Percentiles rank a stretch among this genome's conserved stretches.
Conservation (phyloP, 2,888 invertebrate genomes). For the Heliconius hortense region DNA sequence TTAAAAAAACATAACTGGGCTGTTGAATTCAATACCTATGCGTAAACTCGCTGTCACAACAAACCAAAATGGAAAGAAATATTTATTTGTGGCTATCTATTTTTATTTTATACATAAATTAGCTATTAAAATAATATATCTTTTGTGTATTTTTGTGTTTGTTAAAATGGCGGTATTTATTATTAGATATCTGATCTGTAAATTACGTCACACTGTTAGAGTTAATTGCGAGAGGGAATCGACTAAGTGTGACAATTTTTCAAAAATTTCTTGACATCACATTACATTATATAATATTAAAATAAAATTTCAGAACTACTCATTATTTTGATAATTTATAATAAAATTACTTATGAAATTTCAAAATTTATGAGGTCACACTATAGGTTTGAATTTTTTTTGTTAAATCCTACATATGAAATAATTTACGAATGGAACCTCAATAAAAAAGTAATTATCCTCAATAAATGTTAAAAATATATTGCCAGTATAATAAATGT, state of each 20-base stretch:
- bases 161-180: neutral
- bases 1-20: slow-evolving; percentile 9
- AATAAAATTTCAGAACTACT: neutral
- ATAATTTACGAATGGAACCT: neutral
- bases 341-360: neutral
- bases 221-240: neutral
- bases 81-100: slow-evolving; percentile 13
- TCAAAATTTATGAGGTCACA: neutral
- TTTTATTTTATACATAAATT: neutral
- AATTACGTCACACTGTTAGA: neutral
- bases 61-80: slow-evolving; percentile 25
- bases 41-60: neutral
- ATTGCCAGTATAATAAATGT: slow-evolving; percentile 47
- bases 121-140: slow-evolving; percentile 22
- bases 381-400: neutral
- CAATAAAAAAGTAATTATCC: neutral
- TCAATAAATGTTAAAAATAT: slow-evolving; percentile 52
- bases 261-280: neutral
- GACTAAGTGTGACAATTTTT: neutral
- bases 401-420: neutral
- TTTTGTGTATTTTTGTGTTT: slow-evolving; percentile 16
- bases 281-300: neutral
- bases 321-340: neutral
- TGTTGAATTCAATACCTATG: slow-evolving; percentile 7
- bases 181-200: neutral